These are phyloP conservation scores for Drosophila paramelanica DNA, from an alignment of 2,888 invertebrate genomes.

Conservation along the genomic window DNA sequence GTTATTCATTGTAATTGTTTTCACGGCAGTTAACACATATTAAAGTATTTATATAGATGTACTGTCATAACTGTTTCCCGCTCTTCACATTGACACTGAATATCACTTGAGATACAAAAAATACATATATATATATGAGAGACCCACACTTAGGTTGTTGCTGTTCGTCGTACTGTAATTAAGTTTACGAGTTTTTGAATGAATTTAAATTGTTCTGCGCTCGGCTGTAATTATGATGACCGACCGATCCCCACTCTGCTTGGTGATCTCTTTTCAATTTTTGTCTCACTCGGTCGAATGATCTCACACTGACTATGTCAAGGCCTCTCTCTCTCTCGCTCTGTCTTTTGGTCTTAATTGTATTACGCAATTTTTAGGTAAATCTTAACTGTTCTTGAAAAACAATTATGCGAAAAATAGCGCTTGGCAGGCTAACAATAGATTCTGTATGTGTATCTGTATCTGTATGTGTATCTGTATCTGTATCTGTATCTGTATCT, in stretches of 20 bases:
- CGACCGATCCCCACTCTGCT: not conserved
- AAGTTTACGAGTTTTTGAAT: slow-evolving; percentile 66
- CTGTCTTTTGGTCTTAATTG: slow-evolving; percentile 46
- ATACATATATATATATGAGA: slow-evolving; percentile 9
- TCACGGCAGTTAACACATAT: slow-evolving; percentile 7
- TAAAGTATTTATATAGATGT: not conserved
- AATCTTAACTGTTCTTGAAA: slow-evolving; percentile 39
- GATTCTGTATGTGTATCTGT: slow-evolving; percentile 4
- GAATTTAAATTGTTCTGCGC: slow-evolving; percentile 73
- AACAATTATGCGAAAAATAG: slow-evolving; percentile 32
- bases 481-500: slow-evolving; percentile 4
- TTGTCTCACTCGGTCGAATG: slow-evolving; percentile 16
- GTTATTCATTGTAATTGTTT: slow-evolving; percentile 33
- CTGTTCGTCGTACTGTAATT: slow-evolving; percentile 55
- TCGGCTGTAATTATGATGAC: slow-evolving; percentile 46
- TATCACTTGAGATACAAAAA: slow-evolving; percentile 47
- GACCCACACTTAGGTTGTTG: slow-evolving; percentile 22
- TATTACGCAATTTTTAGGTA: slow-evolving; percentile 65
- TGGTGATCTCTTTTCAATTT: slow-evolving; percentile 13
- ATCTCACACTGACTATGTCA: slow-evolving; percentile 64
- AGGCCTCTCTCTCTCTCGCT: slow-evolving; percentile 42
- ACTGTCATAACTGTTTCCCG: slow-evolving; percentile 5
- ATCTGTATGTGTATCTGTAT: not conserved
- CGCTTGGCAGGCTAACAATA: slow-evolving; percentile 9
- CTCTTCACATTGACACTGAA: slow-evolving; percentile 68